Evolutionary conservation across 2,888 invertebrate species (phyloP).

Genomic region (Amblyjoppa proteus): DNA sequence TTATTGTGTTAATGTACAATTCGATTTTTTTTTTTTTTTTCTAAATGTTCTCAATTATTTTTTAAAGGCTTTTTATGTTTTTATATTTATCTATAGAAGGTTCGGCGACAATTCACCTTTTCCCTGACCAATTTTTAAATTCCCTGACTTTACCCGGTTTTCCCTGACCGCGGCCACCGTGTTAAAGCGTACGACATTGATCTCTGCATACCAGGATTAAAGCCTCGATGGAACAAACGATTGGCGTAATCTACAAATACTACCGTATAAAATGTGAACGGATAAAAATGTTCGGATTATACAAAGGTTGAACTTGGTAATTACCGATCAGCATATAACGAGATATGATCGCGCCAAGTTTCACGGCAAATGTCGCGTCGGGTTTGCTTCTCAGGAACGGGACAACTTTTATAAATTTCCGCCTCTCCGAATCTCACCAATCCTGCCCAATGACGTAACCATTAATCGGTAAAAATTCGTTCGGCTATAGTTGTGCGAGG

Average conservation of each 20-base stretch:
- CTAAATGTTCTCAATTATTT: too few relatives aligned
- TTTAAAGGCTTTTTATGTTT: too few relatives aligned
- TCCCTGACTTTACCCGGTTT: too few relatives aligned
- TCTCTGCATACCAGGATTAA: background rate
- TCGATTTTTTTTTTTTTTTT: too few relatives aligned
- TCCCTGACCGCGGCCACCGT: too few relatives aligned
- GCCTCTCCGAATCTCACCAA: conserved; percentile 26
- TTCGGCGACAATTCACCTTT: too few relatives aligned
- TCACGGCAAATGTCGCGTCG: conserved; percentile 33
- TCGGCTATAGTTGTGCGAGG: background rate
- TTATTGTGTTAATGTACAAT: too few relatives aligned
- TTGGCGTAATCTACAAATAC: background rate
- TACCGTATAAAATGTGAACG: background rate
- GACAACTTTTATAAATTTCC: conserved; percentile 46
- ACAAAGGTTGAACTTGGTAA: conserved; percentile 7
- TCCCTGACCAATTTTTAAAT: too few relatives aligned
- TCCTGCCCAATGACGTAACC: conserved; percentile 7
- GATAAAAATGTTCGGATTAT: background rate
- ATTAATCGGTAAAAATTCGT: conserved; percentile 2
- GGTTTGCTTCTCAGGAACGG: background rate
- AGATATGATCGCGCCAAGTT: conserved; percentile 44
- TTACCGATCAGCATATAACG: background rate
- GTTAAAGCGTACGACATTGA: too few relatives aligned
- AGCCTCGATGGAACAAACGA: background rate
- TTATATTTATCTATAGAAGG: too few relatives aligned